phyloP scores from a whole-genome alignment of 2,113 vertebrate species.

The Paedocypris sp. region DNA sequence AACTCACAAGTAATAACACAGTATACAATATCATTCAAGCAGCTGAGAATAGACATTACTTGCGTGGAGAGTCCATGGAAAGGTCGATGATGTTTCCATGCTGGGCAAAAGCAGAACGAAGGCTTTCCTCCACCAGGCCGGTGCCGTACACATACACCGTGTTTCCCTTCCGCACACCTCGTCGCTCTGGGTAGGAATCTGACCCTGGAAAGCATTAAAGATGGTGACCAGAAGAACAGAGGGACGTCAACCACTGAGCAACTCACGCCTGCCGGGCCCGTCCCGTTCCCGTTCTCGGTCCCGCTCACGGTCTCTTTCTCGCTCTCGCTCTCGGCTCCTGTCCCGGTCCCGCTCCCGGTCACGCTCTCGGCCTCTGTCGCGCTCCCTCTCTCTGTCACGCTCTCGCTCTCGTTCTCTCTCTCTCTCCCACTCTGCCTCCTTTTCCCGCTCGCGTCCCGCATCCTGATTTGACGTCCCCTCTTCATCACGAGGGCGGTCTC shows the following conservation, averaged over 20 bases:
- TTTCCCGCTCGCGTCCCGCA: conserved; percentile 45
- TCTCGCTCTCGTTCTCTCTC: conserved; percentile 48
- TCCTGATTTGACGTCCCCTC: conserved; percentile 44
- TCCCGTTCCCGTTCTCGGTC: conserved; percentile 40
- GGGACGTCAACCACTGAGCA: background rate
- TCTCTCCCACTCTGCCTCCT: conserved; percentile 13
- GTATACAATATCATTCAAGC: too few species aligned
- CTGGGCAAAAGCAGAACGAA: conserved; percentile 70
- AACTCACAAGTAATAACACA: too few species aligned
- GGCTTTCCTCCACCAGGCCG: conserved; percentile 68
- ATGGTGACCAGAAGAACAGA: background rate
- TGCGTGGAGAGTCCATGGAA: conserved; percentile 78
- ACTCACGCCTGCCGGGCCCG: conserved; percentile 68
- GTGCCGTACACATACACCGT: conserved; percentile 79
- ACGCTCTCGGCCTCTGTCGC: conserved; percentile 47
- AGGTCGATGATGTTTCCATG: conserved; percentile 87
- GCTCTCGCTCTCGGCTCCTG: conserved; percentile 34
- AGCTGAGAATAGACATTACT: conserved; percentile 50
- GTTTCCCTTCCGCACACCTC: conserved; percentile 76
- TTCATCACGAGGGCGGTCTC: conserved; percentile 62
- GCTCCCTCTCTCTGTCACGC: conserved; percentile 48
- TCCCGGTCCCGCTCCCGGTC: conserved; percentile 35
- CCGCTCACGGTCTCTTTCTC: conserved; percentile 35
- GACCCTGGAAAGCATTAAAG: conserved; percentile 54
- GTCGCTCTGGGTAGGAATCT: conserved; percentile 74